Conservation (phyloP, 1,140 invertebrate species). For the Nixonia krombeini region DNA sequence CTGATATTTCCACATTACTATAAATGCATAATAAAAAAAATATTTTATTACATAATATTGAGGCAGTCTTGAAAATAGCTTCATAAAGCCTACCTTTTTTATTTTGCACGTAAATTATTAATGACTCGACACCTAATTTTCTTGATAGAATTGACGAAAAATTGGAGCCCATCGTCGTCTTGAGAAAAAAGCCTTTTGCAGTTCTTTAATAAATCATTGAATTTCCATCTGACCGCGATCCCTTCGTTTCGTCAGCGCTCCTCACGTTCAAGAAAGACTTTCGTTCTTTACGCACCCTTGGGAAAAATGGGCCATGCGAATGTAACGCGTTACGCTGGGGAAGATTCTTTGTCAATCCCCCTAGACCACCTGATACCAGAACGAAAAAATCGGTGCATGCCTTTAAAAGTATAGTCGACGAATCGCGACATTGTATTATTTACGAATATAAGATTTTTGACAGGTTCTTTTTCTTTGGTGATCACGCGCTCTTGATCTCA, state of each 20-base stretch:
- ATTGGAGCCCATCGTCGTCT: constrained; percentile 1
- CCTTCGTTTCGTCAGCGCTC: constrained; percentile 11
- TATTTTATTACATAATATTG: too few species aligned
- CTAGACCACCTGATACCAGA: constrained; percentile 31
- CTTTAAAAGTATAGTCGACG: constrained; percentile 10
- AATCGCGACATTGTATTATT: constrained; percentile 7
- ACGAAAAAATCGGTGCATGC: constrained; percentile 31
- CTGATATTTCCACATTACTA: too few species aligned
- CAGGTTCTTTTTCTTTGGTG: too few species aligned
- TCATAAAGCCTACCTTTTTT: neutral
- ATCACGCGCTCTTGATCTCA: too few species aligned
- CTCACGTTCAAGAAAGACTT: constrained; percentile 20
- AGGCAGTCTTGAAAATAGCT: too few species aligned
- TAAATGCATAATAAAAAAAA: too few species aligned
- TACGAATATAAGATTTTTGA: too few species aligned
- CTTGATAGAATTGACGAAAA: constrained; percentile 4
- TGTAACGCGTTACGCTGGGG: constrained; percentile 24
- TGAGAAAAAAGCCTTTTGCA: constrained; percentile 22
- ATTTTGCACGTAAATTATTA: constrained; percentile 8
- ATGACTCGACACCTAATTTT: constrained; percentile 6
- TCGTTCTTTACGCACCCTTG: constrained; percentile 35
- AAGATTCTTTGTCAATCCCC: constrained; percentile 34
- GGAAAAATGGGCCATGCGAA: constrained; percentile 34
- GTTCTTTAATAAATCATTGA: constrained; percentile 41
- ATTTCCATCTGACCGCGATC: constrained; percentile 40